Base-by-base conservation (phyloP, 2,113 vertebrate genomes). In the Panurus biarmicus region DNA sequence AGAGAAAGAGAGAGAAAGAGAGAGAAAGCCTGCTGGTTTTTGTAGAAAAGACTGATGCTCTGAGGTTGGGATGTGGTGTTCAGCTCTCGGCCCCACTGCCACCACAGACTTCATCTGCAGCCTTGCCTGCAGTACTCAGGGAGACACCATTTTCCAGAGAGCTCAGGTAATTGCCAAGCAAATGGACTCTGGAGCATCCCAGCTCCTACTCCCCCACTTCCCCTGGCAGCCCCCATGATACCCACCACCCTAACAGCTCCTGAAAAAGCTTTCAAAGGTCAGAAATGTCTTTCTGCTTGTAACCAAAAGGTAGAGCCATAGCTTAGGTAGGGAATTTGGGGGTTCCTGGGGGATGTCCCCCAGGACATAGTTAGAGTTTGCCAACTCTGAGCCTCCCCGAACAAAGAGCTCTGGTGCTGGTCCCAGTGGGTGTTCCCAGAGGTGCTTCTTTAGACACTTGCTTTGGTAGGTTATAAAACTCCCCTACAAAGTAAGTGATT, bases 51-150 rank as follows among this genome's bases (percentile, higher is more conserved):
- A 60, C 0, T 1, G 40, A 6, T 75, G 40, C 28, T 82, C 61
- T 7, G 53, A 72, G 28, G 23, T 3, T 40, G 53, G 31, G 48
- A 61, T 1, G 1, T 7, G 14, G 13, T 25, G n/a, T 19, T 64
- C 31, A 12, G 29, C 28, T 87, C 56, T 64, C 0, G 0, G 26
- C 21, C 33, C 23, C 1, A 0, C 40, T 69, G 54, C 24, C 71
- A 28, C 11, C 7, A 1, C n/a, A 19, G 24, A 15, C 8, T 69
- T 60, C 10, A 0, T 5, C 22, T 23, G n/a, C 71, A 72, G 71
- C 58, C 45, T 72, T 75, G 25, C 20, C 70, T n/a, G 17, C 24
- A 6, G 56, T 58, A 2, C 36, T 31, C 11, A 9, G 28, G 16
- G 28, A 65, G 23, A 42, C 9, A 60, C 8, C 22, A 9, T 62